A percentile compares a stretch with the other conserved stretches of the same genome.
Conservation (phyloP, 1,140 invertebrate genomes). For the Drosophila navojoa region DNA sequence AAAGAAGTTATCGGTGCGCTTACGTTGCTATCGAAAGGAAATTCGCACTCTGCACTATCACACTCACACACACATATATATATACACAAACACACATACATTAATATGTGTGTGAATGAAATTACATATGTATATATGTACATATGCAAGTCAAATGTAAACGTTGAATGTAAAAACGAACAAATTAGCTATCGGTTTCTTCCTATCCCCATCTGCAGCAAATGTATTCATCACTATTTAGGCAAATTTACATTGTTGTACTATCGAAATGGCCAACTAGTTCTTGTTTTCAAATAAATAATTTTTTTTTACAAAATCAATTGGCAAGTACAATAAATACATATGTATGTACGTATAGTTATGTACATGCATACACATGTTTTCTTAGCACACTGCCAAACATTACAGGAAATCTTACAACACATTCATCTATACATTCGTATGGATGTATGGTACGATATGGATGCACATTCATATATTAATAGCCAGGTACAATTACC, state of each 20-base stretch:
- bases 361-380: constrained; percentile 26
- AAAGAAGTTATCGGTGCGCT: constrained; percentile 54
- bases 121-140: constrained; percentile 1
- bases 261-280: constrained; percentile 2
- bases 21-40: constrained; percentile 49
- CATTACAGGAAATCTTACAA: constrained; percentile 15
- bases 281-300: not conserved
- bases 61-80: constrained; percentile 26
- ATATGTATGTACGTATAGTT: not conserved
- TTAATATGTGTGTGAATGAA: constrained; percentile 5
- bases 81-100: constrained; percentile 14
- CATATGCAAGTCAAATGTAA: constrained; percentile 14
- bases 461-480: constrained; percentile 11
- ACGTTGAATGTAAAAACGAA: constrained; percentile 14
- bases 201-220: not conserved
- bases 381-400: constrained; percentile 17
- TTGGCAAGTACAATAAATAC: constrained; percentile 28
- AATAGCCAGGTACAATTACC: constrained; percentile 38
- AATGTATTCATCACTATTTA: constrained; percentile 11
- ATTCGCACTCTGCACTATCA: constrained; percentile 46
- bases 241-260: constrained; percentile 11
- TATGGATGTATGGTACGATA: constrained; percentile 1
- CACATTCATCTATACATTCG: not conserved
- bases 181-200: not conserved
- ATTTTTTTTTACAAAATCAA: constrained; percentile 39